Conservation (phyloP, 2,888 invertebrate species). For the Drosophila trichaetosa region DNA sequence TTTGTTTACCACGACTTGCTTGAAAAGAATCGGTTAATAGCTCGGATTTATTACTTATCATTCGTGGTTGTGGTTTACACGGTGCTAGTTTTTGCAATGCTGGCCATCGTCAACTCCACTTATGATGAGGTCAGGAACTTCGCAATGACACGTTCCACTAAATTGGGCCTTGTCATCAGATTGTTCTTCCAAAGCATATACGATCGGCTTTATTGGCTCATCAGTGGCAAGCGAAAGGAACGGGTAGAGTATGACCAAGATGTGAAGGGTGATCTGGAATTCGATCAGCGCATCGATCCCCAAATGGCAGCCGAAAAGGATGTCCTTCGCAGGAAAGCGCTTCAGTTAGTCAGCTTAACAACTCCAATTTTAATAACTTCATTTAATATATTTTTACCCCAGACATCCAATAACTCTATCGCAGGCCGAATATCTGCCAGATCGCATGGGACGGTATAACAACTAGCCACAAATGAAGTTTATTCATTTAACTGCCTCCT, state of each 20-base stretch:
- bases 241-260: slow-evolving; percentile 3
- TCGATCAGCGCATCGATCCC: neutral
- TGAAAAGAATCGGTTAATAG: neutral
- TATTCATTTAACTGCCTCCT: neutral
- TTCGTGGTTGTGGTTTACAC: slow-evolving; percentile 50
- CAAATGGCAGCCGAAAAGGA: neutral
- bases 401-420: neutral
- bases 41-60: slow-evolving; percentile 41
- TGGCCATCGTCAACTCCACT: slow-evolving; percentile 46
- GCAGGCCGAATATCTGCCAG: slow-evolving; percentile 29
- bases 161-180: neutral
- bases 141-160: neutral
- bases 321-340: neutral
- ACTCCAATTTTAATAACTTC: neutral
- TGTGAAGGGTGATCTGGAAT: neutral
- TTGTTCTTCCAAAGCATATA: slow-evolving; percentile 8
- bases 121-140: slow-evolving; percentile 34
- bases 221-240: neutral
- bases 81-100: slow-evolving; percentile 43
- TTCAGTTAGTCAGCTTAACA: slow-evolving; percentile 8
- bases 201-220: neutral
- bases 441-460: slow-evolving; percentile 23
- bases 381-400: neutral
- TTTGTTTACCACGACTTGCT: slow-evolving; percentile 20
- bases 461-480: too few relatives aligned